Base-by-base conservation (phyloP, 2,797 vertebrate genomes). In the Limosa lapponica region DNA sequence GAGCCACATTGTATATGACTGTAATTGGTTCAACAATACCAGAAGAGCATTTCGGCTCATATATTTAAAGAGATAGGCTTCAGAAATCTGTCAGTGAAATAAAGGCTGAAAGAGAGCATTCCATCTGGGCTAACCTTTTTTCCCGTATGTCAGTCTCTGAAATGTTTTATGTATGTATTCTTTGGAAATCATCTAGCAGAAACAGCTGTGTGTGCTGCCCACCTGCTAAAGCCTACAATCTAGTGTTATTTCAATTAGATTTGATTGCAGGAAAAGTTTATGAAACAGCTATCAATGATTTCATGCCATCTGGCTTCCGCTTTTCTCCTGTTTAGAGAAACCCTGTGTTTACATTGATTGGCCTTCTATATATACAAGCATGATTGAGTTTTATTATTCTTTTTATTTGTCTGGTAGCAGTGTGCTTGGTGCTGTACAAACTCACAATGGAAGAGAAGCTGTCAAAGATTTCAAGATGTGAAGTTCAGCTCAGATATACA, bases 251-350 rank as follows among this genome's bases (percentile, higher is more conserved):
- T 97, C 96, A 97, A 97, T 97, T 97, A 96, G 92, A 93, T 96
- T 96, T 97, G 96, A 97, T 97, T 97, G 95, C 95, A 96, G 91
- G 95, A 96, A 96, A 97, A 96, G 93, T 97, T 97, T 97, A 95
- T 96, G 97, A 97, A 96, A 96, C 95, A 96, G 82, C 95, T 97
- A 96, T 94, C 95, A 92, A 85, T 94, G 95, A 90, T 97, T 96
- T 96, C 95, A 93, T 96, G 92, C 97, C 95, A 97, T 97, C 96
- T 97, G 96, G 96, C 95, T 97, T 97, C 94, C 58, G 90, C 93
- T 95, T 92, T 90, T 96, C 93, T 96, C 93, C 91, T 95, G 91
- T 87, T 97, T 94, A 93, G 84, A 97, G 84, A 94, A 93, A 96
- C 95, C 78, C 95, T 95, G 66, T 97, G 97, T 96, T 97, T 96